These are phyloP conservation scores for Sprattus sprattus DNA, from an alignment of 2,113 vertebrate genomes.

Conservation along the genomic window DNA sequence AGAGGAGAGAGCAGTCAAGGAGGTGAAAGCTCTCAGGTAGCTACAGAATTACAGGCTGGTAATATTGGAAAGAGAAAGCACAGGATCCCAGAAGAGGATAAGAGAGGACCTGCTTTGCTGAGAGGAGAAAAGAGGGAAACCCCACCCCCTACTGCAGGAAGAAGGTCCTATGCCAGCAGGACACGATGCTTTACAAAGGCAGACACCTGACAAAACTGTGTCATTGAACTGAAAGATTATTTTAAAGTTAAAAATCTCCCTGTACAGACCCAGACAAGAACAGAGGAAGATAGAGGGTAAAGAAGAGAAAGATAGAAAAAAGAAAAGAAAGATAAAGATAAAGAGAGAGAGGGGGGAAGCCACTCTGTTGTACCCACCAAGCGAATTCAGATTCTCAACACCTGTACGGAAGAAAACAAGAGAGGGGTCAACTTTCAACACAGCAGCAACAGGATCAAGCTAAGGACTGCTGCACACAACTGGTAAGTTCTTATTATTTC, in stretches of 20 bases:
- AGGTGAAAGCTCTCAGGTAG: background rate
- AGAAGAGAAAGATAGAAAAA: slow-evolving; percentile 15
- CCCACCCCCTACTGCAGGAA: background rate
- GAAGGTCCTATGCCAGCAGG: background rate
- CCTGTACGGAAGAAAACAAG: slow-evolving; percentile 47
- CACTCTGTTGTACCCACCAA: slow-evolving; percentile 50
- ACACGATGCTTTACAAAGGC: background rate
- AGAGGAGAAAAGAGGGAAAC: background rate
- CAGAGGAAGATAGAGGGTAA: slow-evolving; percentile 19
- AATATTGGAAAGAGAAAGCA: background rate
- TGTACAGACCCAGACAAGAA: background rate
- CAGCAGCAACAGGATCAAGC: background rate
- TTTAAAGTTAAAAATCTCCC: background rate
- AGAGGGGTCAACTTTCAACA: slow-evolving; percentile 38
- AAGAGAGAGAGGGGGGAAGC: slow-evolving; percentile 5
- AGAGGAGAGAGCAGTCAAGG: background rate
- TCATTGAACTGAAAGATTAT: slow-evolving; percentile 33
- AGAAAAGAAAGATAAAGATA: slow-evolving; percentile 25
- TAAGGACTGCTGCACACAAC: background rate
- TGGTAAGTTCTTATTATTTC: background rate
- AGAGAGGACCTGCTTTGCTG: background rate
- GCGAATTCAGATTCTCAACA: slow-evolving; percentile 51
- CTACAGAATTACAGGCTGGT: background rate
- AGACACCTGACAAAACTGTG: slow-evolving; percentile 25
- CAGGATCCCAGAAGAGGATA: background rate